Evolutionary conservation across 2,797 vertebrate genomes (phyloP), one percentile per base, ranked within the genome.

Genomic region (Microchirus variegatus): DNA sequence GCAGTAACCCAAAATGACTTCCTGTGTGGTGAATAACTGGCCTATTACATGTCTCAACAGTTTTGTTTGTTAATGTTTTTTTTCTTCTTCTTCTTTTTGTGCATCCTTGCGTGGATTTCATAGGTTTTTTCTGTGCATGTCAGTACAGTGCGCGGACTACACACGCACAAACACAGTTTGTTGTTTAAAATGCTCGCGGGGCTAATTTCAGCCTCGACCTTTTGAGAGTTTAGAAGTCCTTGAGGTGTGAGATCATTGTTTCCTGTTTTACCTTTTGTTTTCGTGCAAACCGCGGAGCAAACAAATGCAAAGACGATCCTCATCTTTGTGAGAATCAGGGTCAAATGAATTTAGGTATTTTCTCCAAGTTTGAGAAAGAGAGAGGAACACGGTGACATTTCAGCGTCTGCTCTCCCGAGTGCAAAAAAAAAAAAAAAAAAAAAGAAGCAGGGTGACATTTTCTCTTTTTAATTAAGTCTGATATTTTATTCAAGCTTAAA

Each of bases 401-500:
- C 31, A 31, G 1, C 31, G 7, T 31, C 31, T 31, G 53, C 66
- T 68, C 62, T 63, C 47, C 54, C 22, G 52, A 64, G 53, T 49
- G 59, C 63, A 62, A 76, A 65, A n/a, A n/a, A n/a, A n/a, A n/a
- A n/a, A n/a, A n/a, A n/a, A n/a, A n/a, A n/a, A n/a, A n/a, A n/a
- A n/a, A 78, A 76, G 76, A 78, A 75, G 62, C 70, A 41, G 9
- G 38, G 46, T 88, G 88, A 84, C 86, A 89, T 90, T 88, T 87
- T 78, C 73, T 68, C 53, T 53, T 79, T 22, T 76, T 73, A 18
- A 78, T 78, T 75, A 78, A 49, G 77, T 81, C 52, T 6, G 31
- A 31, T 5, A 5, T 31, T 31, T 22, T 22, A 22, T 22, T 22
- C 22, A 22, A 22, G 22, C 22, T 22, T 22, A 1, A 22, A 22